Evolutionary conservation across 2,113 vertebrate genomes (phyloP), one percentile per base, ranked within the genome.

Genomic region (Anhinga rufa): DNA sequence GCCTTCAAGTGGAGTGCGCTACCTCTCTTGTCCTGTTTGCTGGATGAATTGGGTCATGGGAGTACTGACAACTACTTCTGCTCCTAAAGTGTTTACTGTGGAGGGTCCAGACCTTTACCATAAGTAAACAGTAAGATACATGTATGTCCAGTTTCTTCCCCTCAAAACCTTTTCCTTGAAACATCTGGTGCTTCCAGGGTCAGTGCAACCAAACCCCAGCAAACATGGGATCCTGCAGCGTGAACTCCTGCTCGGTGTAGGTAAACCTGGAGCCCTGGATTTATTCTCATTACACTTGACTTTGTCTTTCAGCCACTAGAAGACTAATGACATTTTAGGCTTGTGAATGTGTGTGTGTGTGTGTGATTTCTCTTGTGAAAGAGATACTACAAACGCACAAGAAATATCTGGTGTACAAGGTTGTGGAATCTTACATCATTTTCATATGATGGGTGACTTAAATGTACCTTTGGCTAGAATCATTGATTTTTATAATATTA

Each of bases 1-100:
- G 13, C 21, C 32, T 57, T 75, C 26, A 10, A 26, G 44, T 2
- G 8, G 17, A 34, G 7, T 7, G 5, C 0, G 0, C 6, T 48
- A 10, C 7, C 25, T 5, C 10, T 69, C 24, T 65, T 2, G 1
- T 40, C 21, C 21, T 2, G 3, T 61, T 95, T 90, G 64, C 49
- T 77, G 9, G 55, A 40, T 42, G 9, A 71, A 61, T 9, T 54
- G 20, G 9, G 9, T 69, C 4, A 1, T 64, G 18, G 24, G 12
- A 72, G 17, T 60, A 65, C 31, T 62, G 34, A n/a, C 16, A 61
- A 54, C 28, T 55, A 54, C 17, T 83, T 40, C 62, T 83, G 29
- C 29, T 68, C 12, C 4, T 42, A 82, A 83, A 85, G 17, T 5
- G 20, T 18, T 82, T 46, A 22, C 24, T 51, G n/a, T 29, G 52